Evolutionary conservation across 2,888 invertebrate genomes (phyloP), one percentile per base, ranked within the genome.

Genomic region (Eurytoma adleriae): DNA sequence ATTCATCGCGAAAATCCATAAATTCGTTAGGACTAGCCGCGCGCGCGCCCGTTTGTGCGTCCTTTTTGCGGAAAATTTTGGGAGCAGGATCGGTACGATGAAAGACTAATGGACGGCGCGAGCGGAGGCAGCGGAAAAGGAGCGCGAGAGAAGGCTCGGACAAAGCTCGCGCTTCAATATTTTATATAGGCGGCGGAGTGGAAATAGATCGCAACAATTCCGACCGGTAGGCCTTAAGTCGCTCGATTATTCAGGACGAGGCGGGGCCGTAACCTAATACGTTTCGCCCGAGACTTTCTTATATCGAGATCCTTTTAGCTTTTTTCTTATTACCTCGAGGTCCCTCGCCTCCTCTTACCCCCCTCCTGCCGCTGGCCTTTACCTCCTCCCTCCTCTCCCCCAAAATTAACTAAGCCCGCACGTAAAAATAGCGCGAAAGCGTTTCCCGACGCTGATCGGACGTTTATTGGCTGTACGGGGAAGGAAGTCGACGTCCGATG

Each of bases 131-230:
- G 27, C 18, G 10, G 16, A 54, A 2, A 27, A 12, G 20, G 18
- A 20, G 64, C 27, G 54, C 7, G 62, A n/a, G 16, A 12, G 24
- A 16, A 24, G 14, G 57, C 52, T 69, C 52, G 56, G 68, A 56
- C 78, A 61, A 73, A 48, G 61, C 67, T 62, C 62, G 12, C 18
- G 24, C 52, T 69, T 81, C 52, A 77, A 80, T 77, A 80, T 73
- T 80, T 80, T 40, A 80, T 40, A 80, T 40, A 40, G 64, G 20
- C 24, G 40, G 30, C 54, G 7, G 64, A 77, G 80, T 69, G 73
- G 69, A 77, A 80, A 80, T 80, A 80, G 73, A 80, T 77, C 67
- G 69, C 71, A 72, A 75, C 69, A 30, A 69, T 72, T 75, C 71
- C n/a, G 12, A 54, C 50, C 52, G 4, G 16, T 66, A 79, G 74